These are phyloP conservation scores for Carassius carassius DNA, from an alignment of 2,113 vertebrate species.

Conservation along the genomic window DNA sequence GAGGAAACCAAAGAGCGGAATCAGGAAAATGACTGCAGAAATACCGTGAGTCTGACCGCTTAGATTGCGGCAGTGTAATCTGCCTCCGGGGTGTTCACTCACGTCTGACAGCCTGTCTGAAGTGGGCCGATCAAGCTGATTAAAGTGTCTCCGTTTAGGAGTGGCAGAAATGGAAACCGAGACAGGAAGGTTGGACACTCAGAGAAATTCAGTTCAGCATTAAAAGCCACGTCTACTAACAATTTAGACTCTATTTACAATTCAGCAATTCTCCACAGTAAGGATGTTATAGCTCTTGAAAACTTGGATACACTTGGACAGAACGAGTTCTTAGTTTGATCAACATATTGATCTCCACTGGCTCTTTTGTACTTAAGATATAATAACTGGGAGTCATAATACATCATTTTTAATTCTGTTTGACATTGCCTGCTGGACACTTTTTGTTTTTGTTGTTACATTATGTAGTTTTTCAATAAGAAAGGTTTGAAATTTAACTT, in stretches of 20 bases:
- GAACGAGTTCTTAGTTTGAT: neutral
- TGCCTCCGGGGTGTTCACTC: constrained; percentile 28
- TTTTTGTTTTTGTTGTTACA: neutral
- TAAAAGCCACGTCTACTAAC: constrained; percentile 53
- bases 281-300: neutral
- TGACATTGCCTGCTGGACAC: neutral
- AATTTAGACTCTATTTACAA: constrained; percentile 58
- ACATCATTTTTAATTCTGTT: neutral
- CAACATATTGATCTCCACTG: neutral
- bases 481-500: neutral
- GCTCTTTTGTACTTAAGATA: neutral
- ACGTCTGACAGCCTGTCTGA: constrained; percentile 56
- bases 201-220: constrained; percentile 44
- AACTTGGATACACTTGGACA: neutral
- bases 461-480: neutral
- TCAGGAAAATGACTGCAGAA: constrained; percentile 2
- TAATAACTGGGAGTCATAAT: neutral
- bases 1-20: neutral
- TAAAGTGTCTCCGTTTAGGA: constrained; percentile 68
- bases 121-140: constrained; percentile 65
- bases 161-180: constrained; percentile 64
- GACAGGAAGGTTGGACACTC: constrained; percentile 37
- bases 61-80: constrained; percentile 56
- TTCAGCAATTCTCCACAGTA: constrained; percentile 31
- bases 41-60: neutral